phyloP scores from a whole-genome alignment of 2,113 vertebrate genomes.

The Dipodomys spectabilis region DNA sequence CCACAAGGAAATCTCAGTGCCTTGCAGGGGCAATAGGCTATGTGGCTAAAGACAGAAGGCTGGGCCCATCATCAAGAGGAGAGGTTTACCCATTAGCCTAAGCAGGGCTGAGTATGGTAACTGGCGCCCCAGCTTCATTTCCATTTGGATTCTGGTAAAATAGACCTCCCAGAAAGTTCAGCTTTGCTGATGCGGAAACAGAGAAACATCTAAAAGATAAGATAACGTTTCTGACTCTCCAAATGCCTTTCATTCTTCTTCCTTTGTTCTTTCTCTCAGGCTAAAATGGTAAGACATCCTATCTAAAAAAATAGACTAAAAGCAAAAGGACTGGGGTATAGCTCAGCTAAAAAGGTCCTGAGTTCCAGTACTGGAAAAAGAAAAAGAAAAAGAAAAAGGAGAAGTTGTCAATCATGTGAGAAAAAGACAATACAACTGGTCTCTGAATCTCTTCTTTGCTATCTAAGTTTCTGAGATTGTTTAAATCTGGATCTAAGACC shows the following conservation, averaged over 20 bases:
- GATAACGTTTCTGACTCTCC: slow-evolving; percentile 26
- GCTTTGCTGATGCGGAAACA: slow-evolving; percentile 63
- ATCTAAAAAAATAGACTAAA: too few species aligned
- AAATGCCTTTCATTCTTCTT: slow-evolving; percentile 14
- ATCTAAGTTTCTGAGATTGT: neutral
- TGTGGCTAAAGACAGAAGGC: slow-evolving; percentile 84
- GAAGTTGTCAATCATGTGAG: neutral
- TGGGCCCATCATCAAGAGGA: slow-evolving; percentile 84
- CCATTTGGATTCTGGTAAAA: slow-evolving; percentile 76
- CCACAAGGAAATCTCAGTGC: slow-evolving; percentile 86
- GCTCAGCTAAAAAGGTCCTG: too few species aligned
- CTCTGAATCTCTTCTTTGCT: slow-evolving; percentile 8
- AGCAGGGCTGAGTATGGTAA: slow-evolving; percentile 75
- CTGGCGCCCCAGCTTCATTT: slow-evolving; percentile 80
- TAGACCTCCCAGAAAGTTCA: slow-evolving; percentile 71
- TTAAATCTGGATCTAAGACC: neutral
- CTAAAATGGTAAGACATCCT: slow-evolving; percentile 46
- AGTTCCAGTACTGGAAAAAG: too few species aligned
- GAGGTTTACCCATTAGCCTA: slow-evolving; percentile 90
- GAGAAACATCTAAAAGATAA: slow-evolving; percentile 42
- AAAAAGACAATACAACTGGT: neutral
- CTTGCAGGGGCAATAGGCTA: slow-evolving; percentile 80
- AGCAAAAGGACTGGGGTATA: too few species aligned
- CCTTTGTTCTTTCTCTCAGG: neutral
- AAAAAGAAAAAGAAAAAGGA: too few species aligned